Evolutionary conservation across 2,113 vertebrate species (phyloP), one percentile per base, ranked within the genome.

Genomic region (Tachuris rubrigastra): DNA sequence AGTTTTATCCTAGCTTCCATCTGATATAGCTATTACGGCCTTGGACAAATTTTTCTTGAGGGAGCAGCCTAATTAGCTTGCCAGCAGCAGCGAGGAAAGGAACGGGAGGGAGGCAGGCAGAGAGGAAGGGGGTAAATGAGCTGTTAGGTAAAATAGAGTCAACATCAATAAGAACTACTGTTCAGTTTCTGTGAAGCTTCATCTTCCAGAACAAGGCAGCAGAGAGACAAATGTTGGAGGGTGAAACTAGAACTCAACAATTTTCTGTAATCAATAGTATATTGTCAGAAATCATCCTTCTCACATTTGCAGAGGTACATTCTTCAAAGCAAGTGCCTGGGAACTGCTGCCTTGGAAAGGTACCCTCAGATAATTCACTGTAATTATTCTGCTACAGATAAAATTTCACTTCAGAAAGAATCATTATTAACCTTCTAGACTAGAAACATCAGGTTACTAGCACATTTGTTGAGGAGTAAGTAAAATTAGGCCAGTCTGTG

Each of bases 31-130:
- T 91, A 81, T 81, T 90, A 90, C 8, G 47, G 92, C 81, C 83
- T 83, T 90, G 90, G 73, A 95, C 72, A 42, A 80, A 74, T 97
- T 97, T 97, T 97, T 97, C 97, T 97, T 95, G 69, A 95, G 92
- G 52, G 72, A 96, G 49, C 56, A 97, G 93, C 90, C 71, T 97
- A 97, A 97, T 97, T 95, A 97, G 72, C 80, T 90, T 85, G 86
- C 79, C 77, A 96, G 89, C 69, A 94, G 84, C 44, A 96, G 77
- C 47, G 33, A 63, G 10, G 72, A 94, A 91, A 62, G 82, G 76
- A 83, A 76, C 50, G 66, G 63, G 52, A 85, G 80, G 82, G 47
- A 91, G 79, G 58, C 37, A 91, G 74, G 41, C 84, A 85, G 84
- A 80, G 27, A 89, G 52, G 49, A 92, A 77, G 83, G 65, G 67